phyloP scores from a whole-genome alignment of 2,113 vertebrate species.

The Rhabdornis inornatus region DNA sequence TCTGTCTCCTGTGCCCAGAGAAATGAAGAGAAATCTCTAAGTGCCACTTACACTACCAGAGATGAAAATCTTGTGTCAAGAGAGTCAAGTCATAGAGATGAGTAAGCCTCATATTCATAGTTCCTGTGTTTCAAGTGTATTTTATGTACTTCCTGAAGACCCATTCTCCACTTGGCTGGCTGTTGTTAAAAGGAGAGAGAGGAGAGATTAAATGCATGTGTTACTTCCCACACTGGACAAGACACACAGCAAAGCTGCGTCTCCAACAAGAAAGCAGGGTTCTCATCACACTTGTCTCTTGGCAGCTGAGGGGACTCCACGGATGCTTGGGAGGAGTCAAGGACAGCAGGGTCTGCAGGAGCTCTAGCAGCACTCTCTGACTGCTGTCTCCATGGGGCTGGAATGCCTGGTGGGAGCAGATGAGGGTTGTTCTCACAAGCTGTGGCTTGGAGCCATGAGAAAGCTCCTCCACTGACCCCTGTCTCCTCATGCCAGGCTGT shows the following conservation, averaged over 20 bases:
- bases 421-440: background rate
- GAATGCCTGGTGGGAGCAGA: background rate
- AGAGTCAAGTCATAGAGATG: background rate
- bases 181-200: background rate
- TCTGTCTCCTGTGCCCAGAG: background rate
- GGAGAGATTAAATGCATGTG: background rate
- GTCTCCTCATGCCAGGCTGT: background rate
- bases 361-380: background rate
- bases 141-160: background rate
- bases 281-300: background rate
- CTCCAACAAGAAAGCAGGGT: background rate
- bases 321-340: background rate
- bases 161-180: background rate
- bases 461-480: background rate
- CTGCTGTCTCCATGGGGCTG: background rate
- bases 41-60: background rate
- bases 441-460: background rate
- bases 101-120: background rate
- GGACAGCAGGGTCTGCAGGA: background rate
- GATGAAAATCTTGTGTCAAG: background rate
- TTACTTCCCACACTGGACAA: background rate
- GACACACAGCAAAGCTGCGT: background rate
- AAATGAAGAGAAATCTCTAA: background rate
- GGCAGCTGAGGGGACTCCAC: background rate
- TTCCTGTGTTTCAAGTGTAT: background rate